Percentiles rank a stretch among this genome's conserved stretches.
These are phyloP conservation scores for Catocala fraxini DNA, from an alignment of 2,888 invertebrate species.

Conservation along the genomic window DNA sequence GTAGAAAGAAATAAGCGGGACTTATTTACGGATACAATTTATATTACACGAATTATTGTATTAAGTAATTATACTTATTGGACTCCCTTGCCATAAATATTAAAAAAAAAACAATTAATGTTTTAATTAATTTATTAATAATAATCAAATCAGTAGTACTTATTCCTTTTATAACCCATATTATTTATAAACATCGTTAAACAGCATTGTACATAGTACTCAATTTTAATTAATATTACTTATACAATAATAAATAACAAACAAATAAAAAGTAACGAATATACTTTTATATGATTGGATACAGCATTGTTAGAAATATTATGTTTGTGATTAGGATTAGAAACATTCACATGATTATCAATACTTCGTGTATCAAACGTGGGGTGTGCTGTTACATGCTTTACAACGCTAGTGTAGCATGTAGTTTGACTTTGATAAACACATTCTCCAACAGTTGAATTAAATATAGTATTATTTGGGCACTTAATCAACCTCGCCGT, in stretches of 20 bases:
- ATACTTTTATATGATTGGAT: neutral
- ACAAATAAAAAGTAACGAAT: neutral
- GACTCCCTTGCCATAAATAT: too few species aligned
- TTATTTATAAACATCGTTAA: too few species aligned
- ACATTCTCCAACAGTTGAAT: conserved; percentile 54
- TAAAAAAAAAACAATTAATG: too few species aligned
- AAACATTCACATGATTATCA: neutral
- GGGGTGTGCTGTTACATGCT: conserved; percentile 6
- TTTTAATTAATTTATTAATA: too few species aligned
- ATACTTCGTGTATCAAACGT: neutral
- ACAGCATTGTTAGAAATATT: conserved; percentile 5
- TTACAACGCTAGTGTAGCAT: conserved; percentile 45
- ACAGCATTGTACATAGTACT: too few species aligned
- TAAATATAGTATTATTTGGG: conserved; percentile 60
- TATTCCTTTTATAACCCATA: too few species aligned
- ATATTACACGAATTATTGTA: too few species aligned
- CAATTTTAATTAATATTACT: neutral
- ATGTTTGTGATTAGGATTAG: neutral
- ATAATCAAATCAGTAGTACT: too few species aligned
- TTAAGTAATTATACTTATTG: too few species aligned
- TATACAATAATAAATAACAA: neutral
- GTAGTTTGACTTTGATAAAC: conserved; percentile 57
- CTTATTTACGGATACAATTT: too few species aligned
- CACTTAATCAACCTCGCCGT: conserved; percentile 70
- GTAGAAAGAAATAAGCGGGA: too few species aligned